phyloP scores from a whole-genome alignment of 2,888 invertebrate species.

The Xiphydria camelus region DNA sequence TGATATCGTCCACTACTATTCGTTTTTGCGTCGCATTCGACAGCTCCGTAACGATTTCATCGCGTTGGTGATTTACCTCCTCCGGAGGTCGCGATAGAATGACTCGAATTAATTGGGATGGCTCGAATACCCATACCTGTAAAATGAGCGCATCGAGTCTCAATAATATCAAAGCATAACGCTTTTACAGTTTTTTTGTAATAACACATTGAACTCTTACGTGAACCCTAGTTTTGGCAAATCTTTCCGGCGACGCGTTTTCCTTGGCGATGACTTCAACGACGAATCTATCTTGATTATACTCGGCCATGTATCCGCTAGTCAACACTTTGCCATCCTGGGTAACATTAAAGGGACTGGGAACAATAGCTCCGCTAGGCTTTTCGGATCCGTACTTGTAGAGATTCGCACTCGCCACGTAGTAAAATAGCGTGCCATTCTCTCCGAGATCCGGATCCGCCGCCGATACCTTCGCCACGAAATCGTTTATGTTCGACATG shows the following conservation, averaged over 20 bases:
- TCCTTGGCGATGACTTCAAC: slow-evolving; percentile 84
- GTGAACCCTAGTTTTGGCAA: slow-evolving; percentile 75
- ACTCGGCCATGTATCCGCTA: slow-evolving; percentile 83
- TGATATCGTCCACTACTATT: slow-evolving; percentile 79
- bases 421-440: slow-evolving; percentile 82
- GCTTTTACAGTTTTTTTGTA: no score
- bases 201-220: slow-evolving; percentile 70
- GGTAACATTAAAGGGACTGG: slow-evolving; percentile 82
- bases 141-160: no score
- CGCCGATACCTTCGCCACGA: slow-evolving; percentile 75
- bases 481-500: slow-evolving; percentile 75
- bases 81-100: slow-evolving; percentile 82
- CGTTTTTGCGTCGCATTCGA: slow-evolving; percentile 76
- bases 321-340: slow-evolving; percentile 74
- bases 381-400: slow-evolving; percentile 77
- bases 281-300: slow-evolving; percentile 85
- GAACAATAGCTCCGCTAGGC: slow-evolving; percentile 83
- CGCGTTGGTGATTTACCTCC: slow-evolving; percentile 72
- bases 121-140: slow-evolving; percentile 91
- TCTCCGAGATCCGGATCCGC: slow-evolving; percentile 81
- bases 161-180: slow-evolving; percentile 5
- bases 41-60: slow-evolving; percentile 72
- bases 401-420: slow-evolving; percentile 79
- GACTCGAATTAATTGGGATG: slow-evolving; percentile 79
- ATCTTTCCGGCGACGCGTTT: slow-evolving; percentile 75